Base-by-base conservation (phyloP, 2,888 invertebrate species). In the Byasa hedistus region DNA sequence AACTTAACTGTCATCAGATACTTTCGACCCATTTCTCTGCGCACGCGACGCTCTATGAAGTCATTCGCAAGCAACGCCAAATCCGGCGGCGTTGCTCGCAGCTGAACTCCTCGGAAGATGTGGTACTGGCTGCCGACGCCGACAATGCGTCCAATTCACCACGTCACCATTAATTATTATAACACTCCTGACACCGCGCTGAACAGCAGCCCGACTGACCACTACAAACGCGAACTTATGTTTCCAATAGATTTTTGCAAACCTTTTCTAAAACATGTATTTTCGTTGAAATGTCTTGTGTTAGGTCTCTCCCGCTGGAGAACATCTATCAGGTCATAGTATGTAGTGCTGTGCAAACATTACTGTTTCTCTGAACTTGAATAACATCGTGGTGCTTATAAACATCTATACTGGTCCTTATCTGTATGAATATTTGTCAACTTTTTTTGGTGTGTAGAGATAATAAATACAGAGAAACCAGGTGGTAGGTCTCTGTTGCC, bases 161-260 rank as follows among this genome's bases (percentile, higher is more conserved):
- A 65, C 59, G 65, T 44, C 64, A 24, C 15, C 52, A n/a, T 23
- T 51, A 48, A 64, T 39, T 52, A 27, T n/a, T n/a, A 19, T 32
- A 24, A 23, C 23, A 64, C 36, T 58, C 58, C 7, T 12, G 22
- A 23, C 52, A 54, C 58, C 44, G n/a, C 48, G 32, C 1, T 32
- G 5, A 17, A 3, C 48, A 15, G 19, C 48, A 48, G 5, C 48
- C 5, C 17, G n/a, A n/a, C n/a, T 48, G 48, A n/a, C 17, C 48
- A 48, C 48, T n/a, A 17, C n/a, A 1, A 17, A 5, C 48, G n/a
- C 48, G 32, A 48, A 48, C 19, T 48, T 15, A 48, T n/a, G 19
- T 17, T 0, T 12, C 19, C 48, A 48, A 17, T 17, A 3, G 48
- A n/a, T 48, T 48, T 1, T 10, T 32, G 32, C 0, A 10, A 32